Conservation (phyloP, 1,140 invertebrate genomes). For the Drosophila serrata region DNA sequence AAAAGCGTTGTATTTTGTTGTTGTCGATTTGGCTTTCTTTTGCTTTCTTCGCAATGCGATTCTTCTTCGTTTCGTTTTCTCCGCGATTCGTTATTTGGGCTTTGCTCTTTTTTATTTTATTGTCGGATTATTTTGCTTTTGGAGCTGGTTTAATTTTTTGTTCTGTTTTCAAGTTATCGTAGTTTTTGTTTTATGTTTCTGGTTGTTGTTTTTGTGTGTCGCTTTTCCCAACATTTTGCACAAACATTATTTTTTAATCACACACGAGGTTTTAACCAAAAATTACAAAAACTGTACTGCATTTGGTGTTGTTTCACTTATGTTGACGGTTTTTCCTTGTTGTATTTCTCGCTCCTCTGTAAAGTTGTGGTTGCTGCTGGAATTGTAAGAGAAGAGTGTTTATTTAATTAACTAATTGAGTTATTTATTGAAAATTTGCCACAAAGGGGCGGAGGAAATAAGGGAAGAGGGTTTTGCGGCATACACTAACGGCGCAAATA, state of each 20-base stretch:
- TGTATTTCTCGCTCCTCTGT: constrained; percentile 8
- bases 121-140: background rate
- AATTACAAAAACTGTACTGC: constrained; percentile 14
- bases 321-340: constrained; percentile 6
- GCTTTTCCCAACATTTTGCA: constrained; percentile 42
- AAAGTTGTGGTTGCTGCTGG: constrained; percentile 23
- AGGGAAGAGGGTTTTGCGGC: constrained; percentile 9
- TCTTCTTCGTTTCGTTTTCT: constrained; percentile 10
- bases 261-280: background rate
- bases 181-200: constrained; percentile 31
- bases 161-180: constrained; percentile 45
- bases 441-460: constrained; percentile 4
- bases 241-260: constrained; percentile 14
- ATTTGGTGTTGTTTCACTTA: constrained; percentile 7
- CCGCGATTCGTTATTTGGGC: constrained; percentile 1
- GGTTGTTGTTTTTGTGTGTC: constrained; percentile 34
- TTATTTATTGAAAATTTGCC: constrained; percentile 26
- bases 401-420: constrained; percentile 46
- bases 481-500: constrained; percentile 43
- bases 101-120: background rate
- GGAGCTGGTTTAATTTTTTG: background rate
- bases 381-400: constrained; percentile 29
- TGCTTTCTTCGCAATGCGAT: constrained; percentile 14
- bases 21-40: constrained; percentile 3
- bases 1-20: constrained; percentile 17